These are phyloP conservation scores for Tricholaema leucomelas DNA, from an alignment of 2,113 vertebrate genomes.

Conservation along the genomic window DNA sequence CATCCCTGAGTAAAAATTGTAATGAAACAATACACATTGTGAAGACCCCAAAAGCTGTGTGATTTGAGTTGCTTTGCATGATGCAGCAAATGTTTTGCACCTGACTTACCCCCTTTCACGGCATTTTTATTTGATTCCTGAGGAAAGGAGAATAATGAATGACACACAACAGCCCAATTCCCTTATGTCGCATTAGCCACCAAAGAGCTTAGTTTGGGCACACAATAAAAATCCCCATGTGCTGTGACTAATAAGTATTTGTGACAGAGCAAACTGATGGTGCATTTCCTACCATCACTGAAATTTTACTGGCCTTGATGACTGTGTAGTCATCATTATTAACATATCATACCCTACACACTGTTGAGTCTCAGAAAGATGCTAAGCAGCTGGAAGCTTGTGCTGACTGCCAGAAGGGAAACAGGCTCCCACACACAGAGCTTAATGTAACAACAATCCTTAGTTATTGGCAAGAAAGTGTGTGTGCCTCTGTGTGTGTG, in stretches of 20 bases:
- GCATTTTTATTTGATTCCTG: background rate
- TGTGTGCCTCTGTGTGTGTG: background rate
- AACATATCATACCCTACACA: conserved; percentile 58
- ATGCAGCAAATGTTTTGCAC: background rate
- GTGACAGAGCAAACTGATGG: conserved; percentile 44
- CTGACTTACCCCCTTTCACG: background rate
- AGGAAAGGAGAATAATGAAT: background rate
- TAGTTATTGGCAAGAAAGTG: conserved; percentile 22
- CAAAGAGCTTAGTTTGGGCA: background rate
- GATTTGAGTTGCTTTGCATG: background rate
- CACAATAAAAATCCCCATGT: background rate
- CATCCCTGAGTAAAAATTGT: background rate
- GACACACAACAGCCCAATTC: background rate
- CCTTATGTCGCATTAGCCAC: background rate
- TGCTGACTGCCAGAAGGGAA: conserved; percentile 53
- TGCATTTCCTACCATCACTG: conserved; percentile 38
- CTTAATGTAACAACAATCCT: conserved; percentile 45
- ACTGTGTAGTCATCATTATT: conserved; percentile 53
- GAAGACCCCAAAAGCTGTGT: background rate
- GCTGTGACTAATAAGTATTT: background rate
- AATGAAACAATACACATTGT: fast-evolving
- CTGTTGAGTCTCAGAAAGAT: conserved; percentile 61
- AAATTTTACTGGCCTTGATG: conserved; percentile 42
- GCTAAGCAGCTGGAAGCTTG: conserved; percentile 66
- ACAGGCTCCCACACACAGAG: conserved; percentile 57